A percentile compares a stretch with the other conserved stretches of the same genome.
Conservation (phyloP, 2,888 invertebrate genomes). For the Ichneumoninae sp. region DNA sequence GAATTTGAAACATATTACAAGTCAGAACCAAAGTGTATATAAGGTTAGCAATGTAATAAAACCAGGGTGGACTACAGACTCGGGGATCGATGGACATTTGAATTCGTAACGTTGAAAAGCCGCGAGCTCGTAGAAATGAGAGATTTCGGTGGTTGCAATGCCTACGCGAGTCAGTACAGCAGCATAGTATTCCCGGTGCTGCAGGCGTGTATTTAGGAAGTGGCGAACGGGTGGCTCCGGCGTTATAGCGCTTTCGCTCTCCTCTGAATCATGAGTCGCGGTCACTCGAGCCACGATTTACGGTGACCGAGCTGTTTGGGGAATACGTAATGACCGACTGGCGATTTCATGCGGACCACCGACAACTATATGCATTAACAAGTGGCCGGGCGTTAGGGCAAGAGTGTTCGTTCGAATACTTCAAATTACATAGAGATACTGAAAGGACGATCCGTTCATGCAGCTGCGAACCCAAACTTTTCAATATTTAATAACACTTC, state of each 20-base stretch:
- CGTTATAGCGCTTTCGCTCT: constrained; percentile 32
- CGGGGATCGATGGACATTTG: constrained; percentile 46
- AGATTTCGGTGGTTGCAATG: constrained; percentile 20
- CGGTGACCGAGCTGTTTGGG: constrained; percentile 76
- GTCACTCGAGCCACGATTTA: constrained; percentile 77
- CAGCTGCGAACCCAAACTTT: not conserved
- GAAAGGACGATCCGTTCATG: not conserved
- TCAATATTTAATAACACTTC: too few relatives aligned
- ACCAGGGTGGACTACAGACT: constrained; percentile 7
- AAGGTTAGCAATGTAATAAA: not conserved
- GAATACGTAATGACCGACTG: constrained; percentile 75
- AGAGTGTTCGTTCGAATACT: constrained; percentile 20
- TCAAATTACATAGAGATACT: not conserved
- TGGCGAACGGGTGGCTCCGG: constrained; percentile 46
- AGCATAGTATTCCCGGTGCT: constrained; percentile 43
- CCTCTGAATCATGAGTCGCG: constrained; percentile 65
- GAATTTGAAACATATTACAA: not conserved
- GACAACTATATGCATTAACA: constrained; percentile 66
- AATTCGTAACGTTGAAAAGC: constrained; percentile 63
- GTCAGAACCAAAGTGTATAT: not conserved
- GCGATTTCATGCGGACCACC: constrained; percentile 68
- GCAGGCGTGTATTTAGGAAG: constrained; percentile 55
- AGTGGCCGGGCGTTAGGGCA: constrained; percentile 42
- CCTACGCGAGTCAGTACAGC: constrained; percentile 11
- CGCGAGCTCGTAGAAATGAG: constrained; percentile 35